These are phyloP conservation scores for Triplophysa tibetana DNA, from an alignment of 2,113 vertebrate species.

Conservation along the genomic window DNA sequence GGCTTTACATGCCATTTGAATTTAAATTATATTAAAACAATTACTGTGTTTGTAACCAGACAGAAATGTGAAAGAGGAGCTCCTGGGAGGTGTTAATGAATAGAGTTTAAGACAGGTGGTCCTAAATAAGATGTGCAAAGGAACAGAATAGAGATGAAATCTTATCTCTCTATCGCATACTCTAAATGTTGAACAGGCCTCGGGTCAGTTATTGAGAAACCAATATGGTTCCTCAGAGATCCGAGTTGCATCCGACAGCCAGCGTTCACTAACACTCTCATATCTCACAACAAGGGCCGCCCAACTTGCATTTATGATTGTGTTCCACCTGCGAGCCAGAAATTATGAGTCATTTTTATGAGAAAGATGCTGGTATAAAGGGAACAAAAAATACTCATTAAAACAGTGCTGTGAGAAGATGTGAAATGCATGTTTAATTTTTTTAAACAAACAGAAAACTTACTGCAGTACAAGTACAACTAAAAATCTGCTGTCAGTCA, in stretches of 20 bases:
- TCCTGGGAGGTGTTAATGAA: conserved; percentile 12
- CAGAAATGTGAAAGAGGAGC: not conserved
- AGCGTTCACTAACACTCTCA: not conserved
- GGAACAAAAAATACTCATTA: not conserved
- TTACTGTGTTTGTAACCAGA: no score
- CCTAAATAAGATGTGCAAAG: conserved; percentile 12
- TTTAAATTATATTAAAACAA: no score
- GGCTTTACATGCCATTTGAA: no score
- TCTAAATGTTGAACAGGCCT: conserved; percentile 15
- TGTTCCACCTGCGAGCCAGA: conserved; percentile 9
- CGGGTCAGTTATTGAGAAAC: conserved; percentile 39
- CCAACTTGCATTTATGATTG: conserved; percentile 17
- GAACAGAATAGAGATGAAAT: conserved; percentile 12
- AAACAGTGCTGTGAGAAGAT: conserved; percentile 2
- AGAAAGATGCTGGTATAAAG: not conserved
- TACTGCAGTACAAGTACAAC: not conserved
- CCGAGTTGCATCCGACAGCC: not conserved
- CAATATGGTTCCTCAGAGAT: conserved; percentile 43
- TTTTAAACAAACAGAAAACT: not conserved
- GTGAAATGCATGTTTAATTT: conserved; percentile 27
- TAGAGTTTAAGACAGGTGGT: conserved; percentile 6
- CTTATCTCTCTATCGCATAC: conserved; percentile 39
- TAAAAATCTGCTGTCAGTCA: conserved; percentile 1
- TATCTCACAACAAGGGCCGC: not conserved
- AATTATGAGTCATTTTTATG: conserved; percentile 10